Percentiles rank a stretch among this genome's conserved stretches.
Conservation (phyloP, 2,797 vertebrate species). For the Acomys russatus region DNA sequence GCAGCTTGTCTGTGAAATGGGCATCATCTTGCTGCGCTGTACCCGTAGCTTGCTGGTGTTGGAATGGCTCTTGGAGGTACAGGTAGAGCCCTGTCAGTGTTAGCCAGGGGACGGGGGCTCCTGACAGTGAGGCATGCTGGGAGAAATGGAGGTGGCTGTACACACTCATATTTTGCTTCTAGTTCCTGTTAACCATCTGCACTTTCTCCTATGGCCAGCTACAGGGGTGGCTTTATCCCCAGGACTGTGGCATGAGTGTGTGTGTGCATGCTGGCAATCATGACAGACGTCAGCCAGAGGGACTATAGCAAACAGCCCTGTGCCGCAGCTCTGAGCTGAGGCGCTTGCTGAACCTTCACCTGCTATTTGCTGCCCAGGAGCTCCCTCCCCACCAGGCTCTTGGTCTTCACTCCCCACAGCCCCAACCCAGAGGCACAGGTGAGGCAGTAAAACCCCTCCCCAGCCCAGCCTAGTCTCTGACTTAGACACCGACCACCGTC, state of each 20-base stretch:
- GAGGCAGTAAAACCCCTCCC: background rate
- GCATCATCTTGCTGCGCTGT: rapidly evolving
- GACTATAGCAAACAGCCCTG: background rate
- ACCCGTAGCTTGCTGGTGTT: rapidly evolving
- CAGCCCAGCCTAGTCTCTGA: background rate
- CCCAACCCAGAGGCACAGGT: background rate
- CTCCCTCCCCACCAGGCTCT: background rate
- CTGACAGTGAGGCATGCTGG: background rate
- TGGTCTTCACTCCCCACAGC: background rate
- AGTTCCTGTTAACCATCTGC: slow-evolving; percentile 38
- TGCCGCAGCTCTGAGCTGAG: background rate
- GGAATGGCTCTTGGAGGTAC: background rate
- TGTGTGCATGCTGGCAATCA: background rate
- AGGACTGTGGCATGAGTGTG: background rate
- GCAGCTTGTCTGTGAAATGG: slow-evolving; percentile 13
- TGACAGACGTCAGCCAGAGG: background rate
- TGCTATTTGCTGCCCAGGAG: background rate
- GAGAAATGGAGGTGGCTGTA: background rate
- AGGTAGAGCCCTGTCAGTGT: background rate
- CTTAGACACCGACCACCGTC: background rate
- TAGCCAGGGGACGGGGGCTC: background rate
- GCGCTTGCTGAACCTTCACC: rapidly evolving
- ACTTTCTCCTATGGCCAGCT: slow-evolving; percentile 1
- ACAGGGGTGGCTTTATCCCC: slow-evolving; percentile 48
- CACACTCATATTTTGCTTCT: background rate